Conservation (phyloP, 2,797 vertebrate genomes). For the Momotus momota region DNA sequence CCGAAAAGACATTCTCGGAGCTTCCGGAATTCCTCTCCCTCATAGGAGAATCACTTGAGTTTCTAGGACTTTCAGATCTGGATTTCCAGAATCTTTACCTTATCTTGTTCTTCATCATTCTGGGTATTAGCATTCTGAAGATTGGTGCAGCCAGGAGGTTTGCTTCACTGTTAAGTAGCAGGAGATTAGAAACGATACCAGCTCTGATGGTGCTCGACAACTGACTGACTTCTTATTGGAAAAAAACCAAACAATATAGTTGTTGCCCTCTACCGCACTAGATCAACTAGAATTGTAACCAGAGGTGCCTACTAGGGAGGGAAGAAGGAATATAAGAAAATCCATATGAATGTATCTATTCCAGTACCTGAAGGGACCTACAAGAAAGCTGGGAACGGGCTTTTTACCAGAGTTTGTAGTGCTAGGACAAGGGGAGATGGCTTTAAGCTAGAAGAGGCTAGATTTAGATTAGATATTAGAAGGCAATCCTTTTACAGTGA, state of each 20-base stretch:
- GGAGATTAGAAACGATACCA: not conserved
- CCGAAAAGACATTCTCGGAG: not conserved
- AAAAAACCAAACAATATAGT: not conserved
- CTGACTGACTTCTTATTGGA: not conserved
- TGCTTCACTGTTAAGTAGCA: not conserved
- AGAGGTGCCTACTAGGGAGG: not conserved
- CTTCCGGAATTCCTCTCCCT: not conserved
- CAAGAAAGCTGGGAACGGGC: no score
- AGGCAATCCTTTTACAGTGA: no score
- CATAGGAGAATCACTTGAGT: not conserved
- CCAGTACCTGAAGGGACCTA: no score
- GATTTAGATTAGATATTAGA: no score
- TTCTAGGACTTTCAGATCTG: not conserved
- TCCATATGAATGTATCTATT: not conserved
- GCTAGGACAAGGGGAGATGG: no score
- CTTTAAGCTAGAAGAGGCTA: no score
- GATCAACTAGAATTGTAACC: not conserved
- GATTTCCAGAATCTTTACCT: not conserved
- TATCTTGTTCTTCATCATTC: not conserved
- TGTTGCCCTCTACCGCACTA: not conserved
- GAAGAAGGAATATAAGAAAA: not conserved
- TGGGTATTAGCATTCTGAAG: not conserved
- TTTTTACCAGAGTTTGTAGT: no score
- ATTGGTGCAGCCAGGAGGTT: not conserved
- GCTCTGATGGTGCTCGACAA: not conserved